Conservation (phyloP, 2,113 vertebrate genomes). For the Puffinus mauretanicus region DNA sequence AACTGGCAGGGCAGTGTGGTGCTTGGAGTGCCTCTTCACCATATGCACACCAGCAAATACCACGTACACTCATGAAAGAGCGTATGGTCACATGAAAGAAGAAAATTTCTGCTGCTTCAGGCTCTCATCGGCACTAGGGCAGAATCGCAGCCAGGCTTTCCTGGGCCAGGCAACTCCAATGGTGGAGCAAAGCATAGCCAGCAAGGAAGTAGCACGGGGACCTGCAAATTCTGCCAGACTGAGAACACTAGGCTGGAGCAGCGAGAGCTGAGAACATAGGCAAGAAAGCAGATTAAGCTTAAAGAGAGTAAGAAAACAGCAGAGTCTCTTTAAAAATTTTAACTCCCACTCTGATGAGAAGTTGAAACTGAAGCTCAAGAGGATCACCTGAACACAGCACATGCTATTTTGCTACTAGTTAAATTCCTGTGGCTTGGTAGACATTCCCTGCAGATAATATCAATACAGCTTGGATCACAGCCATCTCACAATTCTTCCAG, state of each 20-base stretch:
- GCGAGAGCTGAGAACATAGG: background rate
- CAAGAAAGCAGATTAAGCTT: background rate
- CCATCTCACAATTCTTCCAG: background rate
- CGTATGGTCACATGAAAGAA: background rate
- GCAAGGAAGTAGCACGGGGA: background rate
- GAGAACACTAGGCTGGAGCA: background rate
- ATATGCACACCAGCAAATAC: no score
- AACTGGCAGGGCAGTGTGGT: background rate
- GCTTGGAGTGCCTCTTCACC: background rate
- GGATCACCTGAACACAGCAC: conserved; percentile 1
- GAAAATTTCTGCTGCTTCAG: background rate
- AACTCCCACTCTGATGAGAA: background rate
- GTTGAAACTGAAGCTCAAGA: background rate
- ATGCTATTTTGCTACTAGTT: background rate
- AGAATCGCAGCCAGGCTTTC: background rate
- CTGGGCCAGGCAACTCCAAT: background rate
- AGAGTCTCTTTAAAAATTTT: background rate
- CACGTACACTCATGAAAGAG: accelerated
- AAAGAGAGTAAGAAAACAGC: background rate
- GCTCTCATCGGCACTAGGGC: background rate
- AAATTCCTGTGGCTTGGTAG: conserved; percentile 50
- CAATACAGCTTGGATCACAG: background rate
- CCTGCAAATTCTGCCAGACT: background rate
- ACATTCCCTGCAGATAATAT: conserved; percentile 21
- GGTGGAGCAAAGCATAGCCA: background rate